Evolutionary conservation across 2,888 invertebrate species (phyloP).

Genomic region (Boloria selene): DNA sequence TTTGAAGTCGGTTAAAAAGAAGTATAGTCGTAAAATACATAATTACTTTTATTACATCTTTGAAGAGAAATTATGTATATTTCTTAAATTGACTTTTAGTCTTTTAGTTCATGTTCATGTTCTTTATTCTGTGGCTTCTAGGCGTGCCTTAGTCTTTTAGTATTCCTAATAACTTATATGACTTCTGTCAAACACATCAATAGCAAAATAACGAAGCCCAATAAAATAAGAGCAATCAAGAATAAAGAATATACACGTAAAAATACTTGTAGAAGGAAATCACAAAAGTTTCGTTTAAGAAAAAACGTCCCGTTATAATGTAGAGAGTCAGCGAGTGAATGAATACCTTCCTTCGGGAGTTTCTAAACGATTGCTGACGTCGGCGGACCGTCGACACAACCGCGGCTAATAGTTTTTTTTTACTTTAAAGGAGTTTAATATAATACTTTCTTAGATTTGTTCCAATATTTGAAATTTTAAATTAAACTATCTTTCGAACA

Average conservation of each 20-base stretch:
- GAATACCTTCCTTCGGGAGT: constrained; percentile 12
- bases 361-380: not conserved
- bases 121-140: no score
- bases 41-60: no score
- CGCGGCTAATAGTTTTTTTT: no score
- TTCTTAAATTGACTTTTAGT: no score
- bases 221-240: constrained; percentile 26
- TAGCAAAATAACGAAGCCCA: constrained; percentile 11
- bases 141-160: not conserved
- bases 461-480: no score
- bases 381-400: not conserved
- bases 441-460: no score
- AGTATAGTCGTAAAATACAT: no score
- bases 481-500: no score
- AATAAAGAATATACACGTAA: constrained; percentile 27
- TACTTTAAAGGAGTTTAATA: no score
- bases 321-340: constrained; percentile 16
- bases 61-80: no score
- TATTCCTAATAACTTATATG: not conserved
- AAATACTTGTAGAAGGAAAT: constrained; percentile 10
- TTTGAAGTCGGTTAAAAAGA: no score
- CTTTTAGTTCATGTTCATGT: no score
- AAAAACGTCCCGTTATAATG: constrained; percentile 21
- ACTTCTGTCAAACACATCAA: constrained; percentile 21
- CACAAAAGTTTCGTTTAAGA: constrained; percentile 17